phyloP scores from a whole-genome alignment of 2,888 invertebrate species.

The Thymelicus acteon region DNA sequence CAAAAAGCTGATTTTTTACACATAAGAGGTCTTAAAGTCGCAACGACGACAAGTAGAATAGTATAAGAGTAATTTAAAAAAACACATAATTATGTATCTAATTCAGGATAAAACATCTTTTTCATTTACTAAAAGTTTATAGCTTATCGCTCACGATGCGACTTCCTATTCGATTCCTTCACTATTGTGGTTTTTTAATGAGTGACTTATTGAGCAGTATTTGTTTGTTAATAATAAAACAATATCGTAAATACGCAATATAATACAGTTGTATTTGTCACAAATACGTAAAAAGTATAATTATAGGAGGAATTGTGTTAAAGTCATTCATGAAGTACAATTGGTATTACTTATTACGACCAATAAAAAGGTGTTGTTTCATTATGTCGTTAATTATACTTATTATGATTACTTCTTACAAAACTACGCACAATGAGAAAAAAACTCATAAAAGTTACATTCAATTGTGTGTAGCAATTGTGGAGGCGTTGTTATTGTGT shows the following conservation, averaged over 20 bases:
- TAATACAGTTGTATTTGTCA: neutral
- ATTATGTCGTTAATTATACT: neutral
- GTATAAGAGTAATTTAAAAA: no score
- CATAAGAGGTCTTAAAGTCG: no score
- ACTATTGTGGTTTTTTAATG: slow-evolving; percentile 12
- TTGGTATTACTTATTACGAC: neutral
- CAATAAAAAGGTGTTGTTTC: slow-evolving; percentile 12
- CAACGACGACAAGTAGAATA: no score
- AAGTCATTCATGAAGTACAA: neutral
- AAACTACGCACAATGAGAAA: no score
- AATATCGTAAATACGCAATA: slow-evolving; percentile 2
- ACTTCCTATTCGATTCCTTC: slow-evolving; percentile 20
- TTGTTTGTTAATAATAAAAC: slow-evolving; percentile 7
- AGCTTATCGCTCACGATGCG: slow-evolving; percentile 9
- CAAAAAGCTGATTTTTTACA: no score
- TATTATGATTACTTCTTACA: no score
- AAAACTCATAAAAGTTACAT: no score
- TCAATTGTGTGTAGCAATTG: no score
- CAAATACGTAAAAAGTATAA: neutral
- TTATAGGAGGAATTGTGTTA: neutral
- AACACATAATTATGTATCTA: no score
- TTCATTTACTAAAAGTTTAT: slow-evolving; percentile 1
- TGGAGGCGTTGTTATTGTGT: no score
- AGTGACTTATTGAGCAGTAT: slow-evolving; percentile 6
- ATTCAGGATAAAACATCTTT: no score